These are phyloP conservation scores for Acleris emargana DNA, from an alignment of 2,888 invertebrate genomes.

Conservation along the genomic window DNA sequence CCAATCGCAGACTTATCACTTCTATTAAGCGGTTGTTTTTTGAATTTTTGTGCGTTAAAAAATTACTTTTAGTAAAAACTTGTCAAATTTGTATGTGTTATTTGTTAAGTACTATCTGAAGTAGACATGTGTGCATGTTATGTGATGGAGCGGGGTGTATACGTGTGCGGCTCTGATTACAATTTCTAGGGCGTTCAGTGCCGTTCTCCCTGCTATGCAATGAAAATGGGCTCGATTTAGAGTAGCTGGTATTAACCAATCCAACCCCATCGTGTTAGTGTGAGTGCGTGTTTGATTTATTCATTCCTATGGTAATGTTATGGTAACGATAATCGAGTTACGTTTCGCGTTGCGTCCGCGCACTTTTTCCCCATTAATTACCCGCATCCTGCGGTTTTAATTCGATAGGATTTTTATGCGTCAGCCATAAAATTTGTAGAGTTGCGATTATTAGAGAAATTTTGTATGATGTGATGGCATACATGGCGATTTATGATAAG, in stretches of 20 bases:
- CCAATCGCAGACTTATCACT: too few relatives aligned
- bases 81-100: too few relatives aligned
- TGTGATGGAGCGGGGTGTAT: not conserved
- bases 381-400: constrained; percentile 51
- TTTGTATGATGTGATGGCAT: not conserved
- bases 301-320: constrained; percentile 52
- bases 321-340: constrained; percentile 52
- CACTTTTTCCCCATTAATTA: constrained; percentile 56
- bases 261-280: constrained; percentile 4
- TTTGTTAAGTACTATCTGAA: not conserved
- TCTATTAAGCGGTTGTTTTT: too few relatives aligned
- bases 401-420: constrained; percentile 24
- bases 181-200: not conserved
- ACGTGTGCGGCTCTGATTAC: not conserved
- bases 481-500: not conserved
- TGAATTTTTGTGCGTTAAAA: too few relatives aligned
- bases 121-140: not conserved
- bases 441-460: constrained; percentile 19
- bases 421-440: constrained; percentile 11
- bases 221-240: too few relatives aligned
- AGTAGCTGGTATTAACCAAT: too few relatives aligned
- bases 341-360: constrained; percentile 53
- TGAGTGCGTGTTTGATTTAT: constrained; percentile 58
- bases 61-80: too few relatives aligned
- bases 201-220: too few relatives aligned